Conservation (phyloP, 2,113 vertebrate genomes). For the Zosterops borbonicus region DNA sequence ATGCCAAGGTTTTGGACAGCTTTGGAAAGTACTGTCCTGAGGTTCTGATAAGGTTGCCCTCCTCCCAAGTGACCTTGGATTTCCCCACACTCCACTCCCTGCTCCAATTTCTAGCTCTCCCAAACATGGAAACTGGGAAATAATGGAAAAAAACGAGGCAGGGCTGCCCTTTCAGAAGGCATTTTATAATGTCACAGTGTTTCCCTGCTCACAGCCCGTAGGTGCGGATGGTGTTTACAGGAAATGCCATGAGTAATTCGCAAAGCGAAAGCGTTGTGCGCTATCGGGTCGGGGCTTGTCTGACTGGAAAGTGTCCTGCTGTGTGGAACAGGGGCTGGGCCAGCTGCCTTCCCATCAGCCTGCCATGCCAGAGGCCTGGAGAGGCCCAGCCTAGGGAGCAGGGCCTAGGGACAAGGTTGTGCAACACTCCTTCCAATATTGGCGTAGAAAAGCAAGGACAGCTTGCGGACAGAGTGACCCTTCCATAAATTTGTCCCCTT, state of each 20-base stretch:
- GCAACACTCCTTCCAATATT: not conserved
- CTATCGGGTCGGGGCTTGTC: not conserved
- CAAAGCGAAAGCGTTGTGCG: not conserved
- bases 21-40: not conserved
- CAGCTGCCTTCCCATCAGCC: not conserved
- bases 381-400: not conserved
- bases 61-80: not conserved
- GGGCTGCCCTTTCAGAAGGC: conserved; percentile 21
- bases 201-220: not conserved
- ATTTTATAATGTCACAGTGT: conserved; percentile 15
- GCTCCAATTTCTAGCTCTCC: not conserved
- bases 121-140: not conserved
- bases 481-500: not conserved
- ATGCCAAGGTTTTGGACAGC: not conserved
- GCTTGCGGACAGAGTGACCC: rapidly evolving
- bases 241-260: conserved; percentile 52
- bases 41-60: not conserved
- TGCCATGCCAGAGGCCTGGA: not conserved
- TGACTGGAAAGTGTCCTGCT: not conserved
- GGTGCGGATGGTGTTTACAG: conserved; percentile 51
- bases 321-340: not conserved
- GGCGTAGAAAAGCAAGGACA: not conserved
- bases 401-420: not conserved
- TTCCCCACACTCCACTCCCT: not conserved
- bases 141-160: conserved; percentile 12